phyloP scores from a whole-genome alignment of 2,113 vertebrate species.

The Heptranchias perlo region DNA sequence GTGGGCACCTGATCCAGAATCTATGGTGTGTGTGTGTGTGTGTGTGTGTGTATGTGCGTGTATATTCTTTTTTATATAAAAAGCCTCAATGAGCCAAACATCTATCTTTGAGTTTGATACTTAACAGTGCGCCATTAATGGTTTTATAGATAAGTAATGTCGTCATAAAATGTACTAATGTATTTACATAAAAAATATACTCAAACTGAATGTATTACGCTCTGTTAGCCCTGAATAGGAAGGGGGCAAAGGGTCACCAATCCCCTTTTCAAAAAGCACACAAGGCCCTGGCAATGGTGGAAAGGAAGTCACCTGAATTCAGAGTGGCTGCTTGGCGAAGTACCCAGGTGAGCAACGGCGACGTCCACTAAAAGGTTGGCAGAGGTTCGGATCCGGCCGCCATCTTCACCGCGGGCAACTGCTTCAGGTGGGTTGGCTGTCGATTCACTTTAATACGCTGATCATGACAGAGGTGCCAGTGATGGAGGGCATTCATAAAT shows the following conservation, averaged over 20 bases:
- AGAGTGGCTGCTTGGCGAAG: constrained; percentile 11
- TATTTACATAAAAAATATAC: constrained; percentile 39
- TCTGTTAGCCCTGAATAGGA: constrained; percentile 37
- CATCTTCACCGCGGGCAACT: neutral
- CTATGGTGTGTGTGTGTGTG: neutral
- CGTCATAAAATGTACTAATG: constrained; percentile 37
- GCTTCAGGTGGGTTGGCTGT: neutral
- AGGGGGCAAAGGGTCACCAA: constrained; percentile 17
- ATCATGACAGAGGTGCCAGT: constrained; percentile 2
- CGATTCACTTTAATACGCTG: neutral
- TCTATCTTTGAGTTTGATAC: constrained; percentile 16
- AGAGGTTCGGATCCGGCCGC: neutral
- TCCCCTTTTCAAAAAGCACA: constrained; percentile 32
- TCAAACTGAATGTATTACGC: constrained; percentile 33
- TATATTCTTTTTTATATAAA: constrained; percentile 3
- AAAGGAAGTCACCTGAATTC: constrained; percentile 15
- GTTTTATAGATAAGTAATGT: constrained; percentile 35
- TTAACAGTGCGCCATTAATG: constrained; percentile 31
- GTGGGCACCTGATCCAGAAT: constrained; percentile 18
- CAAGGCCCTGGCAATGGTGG: constrained; percentile 18
- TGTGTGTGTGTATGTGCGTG: neutral
- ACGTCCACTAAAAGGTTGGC: neutral
- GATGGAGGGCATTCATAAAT: neutral
- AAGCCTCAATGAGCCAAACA: constrained; percentile 33
- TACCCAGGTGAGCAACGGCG: neutral